These are phyloP conservation scores for Vesta saturnalis DNA, from an alignment of 2,888 invertebrate genomes.

Conservation along the genomic window DNA sequence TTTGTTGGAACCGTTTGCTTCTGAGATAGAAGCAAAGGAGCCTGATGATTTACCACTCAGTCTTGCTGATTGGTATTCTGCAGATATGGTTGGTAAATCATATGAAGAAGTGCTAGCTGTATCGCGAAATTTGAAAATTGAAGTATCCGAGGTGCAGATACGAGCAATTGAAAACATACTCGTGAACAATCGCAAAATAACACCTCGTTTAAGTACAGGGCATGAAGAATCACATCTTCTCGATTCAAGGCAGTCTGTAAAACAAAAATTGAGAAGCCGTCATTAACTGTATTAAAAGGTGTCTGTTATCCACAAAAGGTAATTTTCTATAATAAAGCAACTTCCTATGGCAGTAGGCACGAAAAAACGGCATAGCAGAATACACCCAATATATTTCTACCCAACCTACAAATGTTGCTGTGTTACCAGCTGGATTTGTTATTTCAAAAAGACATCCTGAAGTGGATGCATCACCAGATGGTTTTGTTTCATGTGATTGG, in stretches of 20 bases:
- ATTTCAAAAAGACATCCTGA: slow-evolving; percentile 4
- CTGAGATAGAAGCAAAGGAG: background rate
- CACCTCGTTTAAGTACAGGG: slow-evolving; percentile 15
- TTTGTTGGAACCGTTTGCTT: slow-evolving; percentile 2
- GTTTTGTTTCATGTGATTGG: slow-evolving; percentile 10
- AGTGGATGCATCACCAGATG: slow-evolving; percentile 15
- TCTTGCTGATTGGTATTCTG: slow-evolving; percentile 2
- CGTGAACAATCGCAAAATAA: slow-evolving; percentile 9
- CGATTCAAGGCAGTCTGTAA: slow-evolving; percentile 7
- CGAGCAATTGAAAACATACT: background rate
- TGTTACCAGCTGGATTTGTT: background rate
- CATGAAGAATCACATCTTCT: slow-evolving; percentile 2
- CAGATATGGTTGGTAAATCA: slow-evolving; percentile 5
- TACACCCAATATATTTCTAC: background rate
- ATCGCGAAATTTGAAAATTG: background rate
- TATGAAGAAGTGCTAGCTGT: background rate
- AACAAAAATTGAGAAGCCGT: slow-evolving; percentile 5
- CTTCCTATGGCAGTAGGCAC: slow-evolving; percentile 8
- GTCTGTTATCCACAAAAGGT: slow-evolving; percentile 10
- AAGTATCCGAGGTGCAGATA: background rate
- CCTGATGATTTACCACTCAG: slow-evolving; percentile 8
- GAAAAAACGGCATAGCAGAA: background rate
- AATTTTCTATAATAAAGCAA: background rate
- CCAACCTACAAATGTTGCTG: background rate
- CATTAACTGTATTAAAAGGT: slow-evolving; percentile 9